These are phyloP conservation scores for Anableps anableps DNA, from an alignment of 2,797 vertebrate species.

Conservation along the genomic window DNA sequence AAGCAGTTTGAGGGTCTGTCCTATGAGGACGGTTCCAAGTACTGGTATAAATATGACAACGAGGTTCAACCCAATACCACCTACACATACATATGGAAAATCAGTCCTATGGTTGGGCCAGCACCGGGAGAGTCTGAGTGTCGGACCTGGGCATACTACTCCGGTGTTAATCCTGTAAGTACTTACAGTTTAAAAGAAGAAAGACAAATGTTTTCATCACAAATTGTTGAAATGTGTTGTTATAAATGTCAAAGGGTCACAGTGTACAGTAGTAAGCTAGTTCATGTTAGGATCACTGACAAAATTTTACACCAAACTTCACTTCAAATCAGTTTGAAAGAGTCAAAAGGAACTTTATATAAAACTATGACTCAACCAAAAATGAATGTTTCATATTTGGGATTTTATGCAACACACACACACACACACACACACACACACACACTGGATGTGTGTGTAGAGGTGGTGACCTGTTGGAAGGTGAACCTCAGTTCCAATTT, in stretches of 20 bases:
- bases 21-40: constrained; percentile 89
- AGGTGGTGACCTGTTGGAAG: too few relatives aligned
- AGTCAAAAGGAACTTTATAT: too few relatives aligned
- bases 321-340: too few relatives aligned
- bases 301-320: too few relatives aligned
- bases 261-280: too few relatives aligned
- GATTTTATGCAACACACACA: too few relatives aligned
- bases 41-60: constrained; percentile 89
- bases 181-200: not conserved
- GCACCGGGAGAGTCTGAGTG: constrained; percentile 80
- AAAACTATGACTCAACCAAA: too few relatives aligned
- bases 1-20: constrained; percentile 93
- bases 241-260: not conserved
- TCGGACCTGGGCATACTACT: constrained; percentile 94
- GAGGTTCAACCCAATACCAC: constrained; percentile 85
- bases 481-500: too few relatives aligned
- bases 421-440: too few relatives aligned
- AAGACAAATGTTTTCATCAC: not conserved
- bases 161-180: constrained; percentile 90
- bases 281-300: not conserved
- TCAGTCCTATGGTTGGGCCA: constrained; percentile 81
- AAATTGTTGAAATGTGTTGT: not conserved
- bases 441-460: too few relatives aligned
- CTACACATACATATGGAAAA: constrained; percentile 92
- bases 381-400: too few relatives aligned